Evolutionary conservation across 2,888 invertebrate species (phyloP).

Genomic region (Hypomecis atomaria): DNA sequence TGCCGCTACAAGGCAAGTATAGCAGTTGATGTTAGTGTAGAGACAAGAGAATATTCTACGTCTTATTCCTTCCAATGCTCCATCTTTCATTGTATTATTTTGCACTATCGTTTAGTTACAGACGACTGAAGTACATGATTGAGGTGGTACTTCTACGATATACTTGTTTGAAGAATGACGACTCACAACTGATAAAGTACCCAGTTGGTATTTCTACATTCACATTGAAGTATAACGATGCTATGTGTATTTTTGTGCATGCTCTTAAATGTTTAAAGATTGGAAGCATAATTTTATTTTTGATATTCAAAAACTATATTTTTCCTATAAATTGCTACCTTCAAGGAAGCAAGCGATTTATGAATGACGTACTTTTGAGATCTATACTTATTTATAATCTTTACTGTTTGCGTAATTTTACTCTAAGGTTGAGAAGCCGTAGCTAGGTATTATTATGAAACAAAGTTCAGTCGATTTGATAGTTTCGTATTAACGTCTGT

Average conservation of each 20-base stretch:
- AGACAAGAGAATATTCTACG: constrained; percentile 15
- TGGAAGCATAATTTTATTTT: constrained; percentile 76
- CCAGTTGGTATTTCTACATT: constrained; percentile 47
- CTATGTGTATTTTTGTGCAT: constrained; percentile 65
- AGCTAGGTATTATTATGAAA: constrained; percentile 53
- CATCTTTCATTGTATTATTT: constrained; percentile 21
- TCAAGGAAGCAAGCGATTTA: constrained; percentile 69
- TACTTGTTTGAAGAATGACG: constrained; percentile 8
- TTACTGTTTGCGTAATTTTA: constrained; percentile 69
- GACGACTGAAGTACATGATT: constrained; percentile 11
- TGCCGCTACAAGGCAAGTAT: constrained; percentile 20
- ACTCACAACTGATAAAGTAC: constrained; percentile 2
- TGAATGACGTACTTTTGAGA: constrained; percentile 72
- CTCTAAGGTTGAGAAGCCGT: constrained; percentile 64
- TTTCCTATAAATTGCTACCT: constrained; percentile 76
- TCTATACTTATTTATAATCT: constrained; percentile 69
- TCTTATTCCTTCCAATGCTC: constrained; percentile 34
- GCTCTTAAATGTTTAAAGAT: constrained; percentile 63
- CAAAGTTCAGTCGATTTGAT: constrained; percentile 54
- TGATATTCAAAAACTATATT: constrained; percentile 81
- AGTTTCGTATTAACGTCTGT: constrained; percentile 46
- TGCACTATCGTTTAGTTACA: constrained; percentile 20
- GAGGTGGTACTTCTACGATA: constrained; percentile 7
- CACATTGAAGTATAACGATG: constrained; percentile 53
- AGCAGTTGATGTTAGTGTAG: constrained; percentile 30